Evolutionary conservation across 2,113 vertebrate genomes (phyloP), one percentile per base, ranked within the genome.

Genomic region (Scomber scombrus): DNA sequence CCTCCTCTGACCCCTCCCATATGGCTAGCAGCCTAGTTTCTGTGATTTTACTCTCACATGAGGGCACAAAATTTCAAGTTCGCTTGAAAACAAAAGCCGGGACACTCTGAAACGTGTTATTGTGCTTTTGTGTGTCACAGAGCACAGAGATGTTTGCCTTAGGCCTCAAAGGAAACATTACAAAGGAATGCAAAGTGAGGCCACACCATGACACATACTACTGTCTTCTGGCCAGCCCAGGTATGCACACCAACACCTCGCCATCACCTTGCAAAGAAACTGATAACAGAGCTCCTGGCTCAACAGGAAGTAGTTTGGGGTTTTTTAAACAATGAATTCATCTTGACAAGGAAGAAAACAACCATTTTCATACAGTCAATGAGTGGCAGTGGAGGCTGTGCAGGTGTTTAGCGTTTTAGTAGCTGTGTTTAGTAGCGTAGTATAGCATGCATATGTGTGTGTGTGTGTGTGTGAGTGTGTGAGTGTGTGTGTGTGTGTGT

Each of bases 131-230:
- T 85, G 78, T 89, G 78, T 87, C 75, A 81, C 47, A 61, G 69
- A 67, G 56, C 26, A 26, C 31, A 55, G 64, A 68, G 40, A 63
- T 55, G 79, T 71, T 86, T 78, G 71, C 85, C 88, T 81, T 16
- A 57, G 74, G 83, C 66, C 81, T 76, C 21, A 86, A 51, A 60
- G 45, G 71, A 71, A 71, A 51, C 52, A 82, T 85, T 87, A 63
- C 61, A 79, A 63, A 90, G 74, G 81, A 86, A 88, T 86, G 86
- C 74, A 79, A 88, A 82, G 88, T 19, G 70, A 89, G 82, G 72
- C 78, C 74, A 79, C 78, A 65, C 82, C 62, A 54, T 84, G 74
- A 88, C 83, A 84, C 63, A 74, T 50, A 23, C 52, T 47, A 77
- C 65, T 78, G 81, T 85, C 74, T 68, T 54, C 77, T 52, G 23